Base-by-base conservation (phyloP, 37 sponge, comb jelly and placozoan genomes). In the Oopsacas minuta region DNA sequence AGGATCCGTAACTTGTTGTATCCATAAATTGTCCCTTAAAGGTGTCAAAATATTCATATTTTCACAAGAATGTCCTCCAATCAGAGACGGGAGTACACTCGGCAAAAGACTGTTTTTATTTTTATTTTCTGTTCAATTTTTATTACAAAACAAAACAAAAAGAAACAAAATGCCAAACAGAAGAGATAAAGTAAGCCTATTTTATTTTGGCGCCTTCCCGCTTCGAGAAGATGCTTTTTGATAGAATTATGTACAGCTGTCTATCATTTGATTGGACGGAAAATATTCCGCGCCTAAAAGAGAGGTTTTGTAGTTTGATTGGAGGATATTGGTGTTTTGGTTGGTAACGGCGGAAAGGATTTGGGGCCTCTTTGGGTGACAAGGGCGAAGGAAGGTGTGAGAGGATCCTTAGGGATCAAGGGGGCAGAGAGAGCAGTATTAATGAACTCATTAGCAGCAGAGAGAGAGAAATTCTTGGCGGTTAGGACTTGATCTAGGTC, bases 151-250 rank as follows among this genome's bases (percentile, higher is more conserved):
- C 75, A 61, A 61, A n/a, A n/a, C n/a, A n/a, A n/a, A n/a, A n/a
- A n/a, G n/a, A n/a, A n/a, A n/a, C n/a, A n/a, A n/a, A n/a, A 61
- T 25, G 75, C 20, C 75, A 61, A 42, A 61, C 75, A 61, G 30
- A 61, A 61, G 75, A 61, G 75, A 61, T 61, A 61, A 25, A 61
- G 75, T 61, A 61, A 42, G 75, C 75, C 75, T 61, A 61, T 61
- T 10, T 10, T 20, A 61, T 46, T 22, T n/a, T 12, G 75, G 20
- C 75, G 20, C 75, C 20, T 12, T 3, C 75, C 1, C 17, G 75
- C 75, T n/a, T n/a, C n/a, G n/a, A n/a, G n/a, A n/a, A n/a, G 28
- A 3, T 61, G 5, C 5, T n/a, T 3, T 61, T 20, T 32, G 75
- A 61, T 32, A 32, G 32, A 61, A 61, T 25, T 61, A 61, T 61